Base-by-base conservation (phyloP, 2,888 invertebrate genomes). In the Sericinus montela region DNA sequence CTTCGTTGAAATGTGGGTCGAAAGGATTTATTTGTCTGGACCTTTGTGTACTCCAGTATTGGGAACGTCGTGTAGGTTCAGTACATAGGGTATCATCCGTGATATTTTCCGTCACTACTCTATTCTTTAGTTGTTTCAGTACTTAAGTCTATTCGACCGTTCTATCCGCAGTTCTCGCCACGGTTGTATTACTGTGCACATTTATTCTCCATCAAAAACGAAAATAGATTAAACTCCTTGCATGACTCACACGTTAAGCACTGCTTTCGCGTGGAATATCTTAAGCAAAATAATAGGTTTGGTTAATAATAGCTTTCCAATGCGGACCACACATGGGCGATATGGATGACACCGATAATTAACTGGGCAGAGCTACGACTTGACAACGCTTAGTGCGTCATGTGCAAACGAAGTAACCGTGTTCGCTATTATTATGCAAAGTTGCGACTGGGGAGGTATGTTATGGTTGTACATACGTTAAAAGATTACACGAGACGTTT, bases 291-390 rank as follows among this genome's bases (percentile, higher is more conserved):
- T 41, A 29, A 48, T 48, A 41, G 42, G 36, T 30, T 48, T 48
- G 29, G 47, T 34, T 44, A 49, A 44, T 49, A 39, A 49, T 44
- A 44, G 39, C 23, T 39, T 42, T 30, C 43, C 35, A 34, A 25
- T 43, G 43, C 32, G 30, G 48, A 42, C 42, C 48, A 37, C 48
- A 42, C 42, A 25, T 32, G 30, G 30, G 9, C 37, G 37, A 7
- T 16, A 15, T 11, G 10, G 13, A 11, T 11, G 11, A 28, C 25
- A 43, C 42, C 28, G 15, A 43, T 23, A 43, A 48, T 48, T 48
- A 48, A 32, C 13, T 28, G 32, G 45, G 45, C 50, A 23, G 40
- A 29, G 16, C 36, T 25, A 8, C 30, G 16, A 16, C 25, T 30
- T 37, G 11, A 30, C 36, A 36, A 23, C n/a, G 36, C 11, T 25